Evolutionary conservation across 2,113 vertebrate species (phyloP), one percentile per base, ranked within the genome.

Genomic region (Melanerpes formicivorus): DNA sequence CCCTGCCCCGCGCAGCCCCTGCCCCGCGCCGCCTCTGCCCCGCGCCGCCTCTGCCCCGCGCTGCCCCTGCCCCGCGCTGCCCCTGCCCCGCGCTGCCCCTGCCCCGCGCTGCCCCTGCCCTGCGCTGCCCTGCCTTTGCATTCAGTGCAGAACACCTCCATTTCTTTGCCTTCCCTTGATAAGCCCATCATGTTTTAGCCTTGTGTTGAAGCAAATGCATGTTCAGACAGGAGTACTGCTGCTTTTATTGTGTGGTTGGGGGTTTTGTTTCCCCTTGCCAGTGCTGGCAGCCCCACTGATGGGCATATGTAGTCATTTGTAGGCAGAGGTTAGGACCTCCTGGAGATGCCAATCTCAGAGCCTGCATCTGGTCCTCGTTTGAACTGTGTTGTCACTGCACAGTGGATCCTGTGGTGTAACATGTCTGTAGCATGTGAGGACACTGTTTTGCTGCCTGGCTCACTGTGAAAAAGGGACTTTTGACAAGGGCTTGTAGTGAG

Each of bases 391-490:
- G 80, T 18, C 40, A 0, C 40, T 58, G 2, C 9, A 2, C 32
- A 12, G 52, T 30, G 60, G 34, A 11, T 66, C 42, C 84, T 1
- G 2, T 25, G 62, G 62, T 75, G 63, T 48, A 37, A 46, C n/a
- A 2, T 22, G 44, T 42, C 60, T 5, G 0, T 14, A 34, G 70
- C 10, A 1, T 10, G 2, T 18, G 6, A 23, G 59, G 80, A 40
- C 52, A 3, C 72, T 48, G 29, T 30, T 77, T 14, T n/a, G 62
- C 63, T 83, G 52, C 44, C 40, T 60, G 42, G 4, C 29, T 5
- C 78, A 86, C n/a, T 54, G 26, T 62, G 46, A 52, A 25, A 25
- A 13, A 52, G 50, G 50, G 50, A 52, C 50, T 52, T 23, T 52
- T 23, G 50, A 52, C 50, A 52, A 25, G 50, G 22, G 50, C 22